Conservation (phyloP, 2,113 vertebrate genomes). For the Fregata magnificens region DNA sequence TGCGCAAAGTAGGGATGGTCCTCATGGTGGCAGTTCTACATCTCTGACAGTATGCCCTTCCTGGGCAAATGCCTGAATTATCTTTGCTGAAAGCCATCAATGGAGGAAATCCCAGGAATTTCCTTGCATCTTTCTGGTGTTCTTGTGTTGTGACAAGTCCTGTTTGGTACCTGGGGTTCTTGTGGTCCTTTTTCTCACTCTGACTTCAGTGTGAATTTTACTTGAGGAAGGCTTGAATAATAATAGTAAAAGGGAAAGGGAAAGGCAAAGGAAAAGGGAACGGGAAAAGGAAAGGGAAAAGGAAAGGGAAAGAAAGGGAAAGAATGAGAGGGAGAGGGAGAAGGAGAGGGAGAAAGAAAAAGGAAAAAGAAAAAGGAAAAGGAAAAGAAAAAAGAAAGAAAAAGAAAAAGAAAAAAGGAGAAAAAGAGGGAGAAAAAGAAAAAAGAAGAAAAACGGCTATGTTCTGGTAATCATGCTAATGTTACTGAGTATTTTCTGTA, state of each 20-base stretch:
- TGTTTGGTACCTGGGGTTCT: background rate
- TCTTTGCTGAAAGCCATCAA: background rate
- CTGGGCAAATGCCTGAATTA: background rate
- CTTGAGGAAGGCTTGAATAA: background rate
- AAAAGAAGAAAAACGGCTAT: fast-evolving
- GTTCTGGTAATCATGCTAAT: background rate
- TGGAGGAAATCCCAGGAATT: background rate
- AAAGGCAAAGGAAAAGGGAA: fast-evolving
- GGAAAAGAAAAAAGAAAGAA: no score
- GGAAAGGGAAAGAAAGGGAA: background rate
- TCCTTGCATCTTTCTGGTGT: background rate
- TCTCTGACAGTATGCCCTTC: background rate
- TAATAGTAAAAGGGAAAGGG: no score
- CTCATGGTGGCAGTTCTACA: background rate
- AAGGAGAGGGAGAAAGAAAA: fast-evolving
- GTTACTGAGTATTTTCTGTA: background rate
- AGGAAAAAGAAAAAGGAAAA: fast-evolving
- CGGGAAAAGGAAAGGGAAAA: no score
- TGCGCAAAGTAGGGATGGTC: background rate
- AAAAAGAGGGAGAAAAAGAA: no score
- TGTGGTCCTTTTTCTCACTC: background rate
- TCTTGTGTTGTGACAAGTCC: background rate
- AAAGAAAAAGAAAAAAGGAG: no score
- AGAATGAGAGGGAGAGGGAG: background rate
- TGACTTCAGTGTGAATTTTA: background rate